Evolutionary conservation across 2,888 invertebrate species (phyloP), one percentile per base, ranked within the genome.

Genomic region (Plebejus argus): DNA sequence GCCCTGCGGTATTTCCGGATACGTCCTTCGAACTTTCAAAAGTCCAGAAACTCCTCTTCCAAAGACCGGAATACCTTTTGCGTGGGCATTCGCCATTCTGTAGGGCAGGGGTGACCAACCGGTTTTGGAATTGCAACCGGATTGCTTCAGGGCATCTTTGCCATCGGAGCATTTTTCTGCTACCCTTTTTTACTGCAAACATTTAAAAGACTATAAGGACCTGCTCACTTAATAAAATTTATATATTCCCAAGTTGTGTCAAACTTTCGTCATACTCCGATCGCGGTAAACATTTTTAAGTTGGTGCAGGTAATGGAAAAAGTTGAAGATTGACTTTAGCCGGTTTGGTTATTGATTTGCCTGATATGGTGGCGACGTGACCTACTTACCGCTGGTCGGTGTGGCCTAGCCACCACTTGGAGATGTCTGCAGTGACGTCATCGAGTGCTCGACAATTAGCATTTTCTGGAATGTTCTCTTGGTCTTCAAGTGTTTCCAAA

Each of bases 271-370:
- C 66, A 33, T 28, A 76, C 12, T 39, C 45, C 61, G 45, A 45
- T 12, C 45, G 45, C 10, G 15, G 20, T 76, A 39, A 66, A 45
- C 56, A 71, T 58, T 75, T 71, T 76, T 18, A 76, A 70, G 70
- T 76, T 56, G 61, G 66, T 76, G 28, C 78, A 66, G 79, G 79
- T 78, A 79, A 80, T 79, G 78, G 78, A 79, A 80, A 80, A 79
- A 80, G 79, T 81, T 80, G 77, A 71, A 76, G 76, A 78, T 78
- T 80, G 78, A 75, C 76, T 78, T 74, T 56, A 28, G 71, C 76
- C 77, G 78, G 76, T 71, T 58, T 76, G 71, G 33, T 76, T 76
- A 78, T 78, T 70, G 75, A 76, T 78, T 70, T 35, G 35, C 28
- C 23, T 70, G 76, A 76, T 78, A 70, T 75, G 75, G 76, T 70